Base-by-base conservation (phyloP, 2,797 vertebrate species). In the Anguilla megastoma region DNA sequence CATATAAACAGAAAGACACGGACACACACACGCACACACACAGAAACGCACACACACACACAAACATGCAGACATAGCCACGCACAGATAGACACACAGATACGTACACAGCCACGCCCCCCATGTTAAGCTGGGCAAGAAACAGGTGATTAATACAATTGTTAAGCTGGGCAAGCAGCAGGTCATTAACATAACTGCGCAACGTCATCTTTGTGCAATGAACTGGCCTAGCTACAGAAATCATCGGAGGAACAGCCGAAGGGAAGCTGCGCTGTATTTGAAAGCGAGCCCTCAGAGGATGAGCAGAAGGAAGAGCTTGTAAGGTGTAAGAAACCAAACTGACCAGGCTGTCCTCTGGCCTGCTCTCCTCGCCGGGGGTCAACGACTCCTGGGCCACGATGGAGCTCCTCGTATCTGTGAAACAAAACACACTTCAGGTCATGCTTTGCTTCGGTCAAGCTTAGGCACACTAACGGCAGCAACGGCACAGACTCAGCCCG, bases 341-440 rank as follows among this genome's bases (percentile, higher is more conserved):
- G 93, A 96, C 96, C 96, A 95, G 92, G 1, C 91, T 92, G 60
- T 95, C 95, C 24, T 94, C 91, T 86, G 92, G 76, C 87, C 89
- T 84, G 90, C 89, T 18, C 30, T 91, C 41, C 92, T 91, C 84
- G 83, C 89, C 86, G 85, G 0, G 14, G 66, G 18, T 48, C 7
- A 48, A 5, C 1, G 36, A 24, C 69, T 80, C 50, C 66, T 58
- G 66, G 30, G 69, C 30, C 10, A 1, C 3, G 52, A 63, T 8
- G 2, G 54, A 45, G 52, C 50, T 91, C 89, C 88, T 91, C 71
- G 85, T 8, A 48, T 92, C 95, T 96, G 91, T 30, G 89, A 88
- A 80, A 90, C 33, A 85, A n/a, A 87, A 41, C 82, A 90, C 63
- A 86, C 16, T 14, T 33, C 33, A 41, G 52, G 8, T 60, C 30